Base-by-base conservation (phyloP, 2,888 invertebrate genomes). In the Blastobasis lacticolella region DNA sequence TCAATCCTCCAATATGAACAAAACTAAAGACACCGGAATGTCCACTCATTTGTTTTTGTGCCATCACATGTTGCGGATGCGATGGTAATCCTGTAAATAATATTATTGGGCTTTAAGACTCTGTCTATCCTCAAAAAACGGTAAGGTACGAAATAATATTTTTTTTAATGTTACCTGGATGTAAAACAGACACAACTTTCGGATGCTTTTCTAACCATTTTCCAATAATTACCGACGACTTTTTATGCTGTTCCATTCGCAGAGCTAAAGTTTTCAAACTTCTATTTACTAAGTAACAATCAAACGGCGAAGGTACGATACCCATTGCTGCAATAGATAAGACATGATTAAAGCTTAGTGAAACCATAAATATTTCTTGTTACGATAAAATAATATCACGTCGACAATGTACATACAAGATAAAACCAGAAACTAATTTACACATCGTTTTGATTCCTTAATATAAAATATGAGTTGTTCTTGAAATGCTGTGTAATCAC, bases 1-100 rank as follows among this genome's bases (percentile, higher is more conserved):
- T 85, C 43, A 94, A 68, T 4, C 90, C 93, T 0, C 97, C 97
- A 66, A 93, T 93, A 37, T 98, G 89, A 66, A 94, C 96, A 71
- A 98, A 96, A 10, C 96, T 94, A 65, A 99, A 90, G 87, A 98
- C 95, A 5, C 98, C 98, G 56, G 97, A 96, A 81, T 95, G 95
- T 0, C 97, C 97, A 49, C 91, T 91, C 59, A 92, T 92, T 84
- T 98, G 98, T 67, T 89, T 92, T 64, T 93, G 90, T 6, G 94
- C 92, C 45, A 97, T 69, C 58, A 93, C 89, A 72, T 97, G 91
- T 64, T 98, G 96, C 0, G 97, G 95, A 84, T 98, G 98, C 0
- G 94, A 93, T 6, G 93, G 91, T 37, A 97, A 88, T 56, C 94
- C 95, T 91, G 68, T 49, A 81, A 80, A 62, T 36, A 41, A n/a